Evolutionary conservation across 2,797 vertebrate species (phyloP).

Genomic region (Leptodactylus fallax): DNA sequence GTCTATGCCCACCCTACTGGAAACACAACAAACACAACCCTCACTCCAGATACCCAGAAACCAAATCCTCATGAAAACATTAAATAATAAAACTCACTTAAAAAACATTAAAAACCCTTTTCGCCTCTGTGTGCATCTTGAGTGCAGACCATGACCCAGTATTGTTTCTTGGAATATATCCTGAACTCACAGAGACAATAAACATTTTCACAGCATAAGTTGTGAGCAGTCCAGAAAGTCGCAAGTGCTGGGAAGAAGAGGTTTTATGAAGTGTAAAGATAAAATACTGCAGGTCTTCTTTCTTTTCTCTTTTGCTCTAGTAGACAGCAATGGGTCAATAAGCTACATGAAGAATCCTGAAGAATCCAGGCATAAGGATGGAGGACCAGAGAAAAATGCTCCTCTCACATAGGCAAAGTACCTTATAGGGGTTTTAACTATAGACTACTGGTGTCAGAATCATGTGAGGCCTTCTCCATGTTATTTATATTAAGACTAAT

Average conservation of each 20-base stretch:
- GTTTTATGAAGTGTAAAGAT: background rate
- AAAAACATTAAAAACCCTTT: background rate
- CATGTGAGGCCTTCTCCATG: no score
- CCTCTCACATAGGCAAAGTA: background rate
- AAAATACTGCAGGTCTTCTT: background rate
- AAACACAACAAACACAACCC: conserved; percentile 24
- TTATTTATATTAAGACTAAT: no score
- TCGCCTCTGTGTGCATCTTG: background rate
- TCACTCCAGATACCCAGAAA: background rate
- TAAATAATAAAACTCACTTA: background rate
- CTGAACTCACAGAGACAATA: background rate
- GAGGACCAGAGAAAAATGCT: background rate
- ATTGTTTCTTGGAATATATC: background rate
- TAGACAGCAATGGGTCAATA: no score
- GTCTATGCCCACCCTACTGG: conserved; percentile 5
- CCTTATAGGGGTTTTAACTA: no score
- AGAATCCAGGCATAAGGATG: no score
- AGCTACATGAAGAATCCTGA: no score
- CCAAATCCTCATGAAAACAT: background rate
- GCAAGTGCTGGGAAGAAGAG: no score
- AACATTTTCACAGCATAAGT: background rate
- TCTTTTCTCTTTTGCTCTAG: no score
- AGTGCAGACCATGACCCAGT: background rate
- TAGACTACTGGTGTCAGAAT: no score
- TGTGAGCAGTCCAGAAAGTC: background rate